Evolutionary conservation across 2,113 vertebrate genomes (phyloP).

Genomic region (Melanocharis versteri): DNA sequence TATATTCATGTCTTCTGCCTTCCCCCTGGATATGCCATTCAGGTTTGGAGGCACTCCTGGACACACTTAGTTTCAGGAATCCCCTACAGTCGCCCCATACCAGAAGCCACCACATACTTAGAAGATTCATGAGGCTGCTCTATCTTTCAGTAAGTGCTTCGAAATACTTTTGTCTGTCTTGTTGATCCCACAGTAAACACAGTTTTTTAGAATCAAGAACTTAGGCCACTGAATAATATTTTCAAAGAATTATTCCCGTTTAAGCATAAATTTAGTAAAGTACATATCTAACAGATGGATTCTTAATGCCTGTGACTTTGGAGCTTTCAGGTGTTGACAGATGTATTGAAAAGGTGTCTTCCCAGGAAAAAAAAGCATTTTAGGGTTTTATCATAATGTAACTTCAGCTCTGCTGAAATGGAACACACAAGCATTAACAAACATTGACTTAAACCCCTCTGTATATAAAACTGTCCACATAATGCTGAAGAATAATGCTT

Average conservation of each 20-base stretch:
- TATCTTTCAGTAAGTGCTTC: background rate
- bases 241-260: background rate
- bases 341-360: background rate
- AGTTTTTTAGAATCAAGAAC: background rate
- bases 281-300: background rate
- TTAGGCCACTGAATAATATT: background rate
- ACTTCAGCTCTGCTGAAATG: background rate
- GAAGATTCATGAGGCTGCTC: background rate
- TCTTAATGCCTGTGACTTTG: background rate
- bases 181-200: background rate
- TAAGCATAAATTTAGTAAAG: background rate
- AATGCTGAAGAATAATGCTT: background rate
- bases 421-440: background rate
- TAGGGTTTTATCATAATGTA: background rate
- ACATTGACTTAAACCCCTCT: background rate
- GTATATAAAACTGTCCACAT: background rate
- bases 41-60: background rate
- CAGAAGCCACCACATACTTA: background rate
- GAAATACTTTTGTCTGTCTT: background rate
- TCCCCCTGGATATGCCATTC: background rate
- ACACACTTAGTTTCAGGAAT: background rate
- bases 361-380: background rate
- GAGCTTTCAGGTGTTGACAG: background rate
- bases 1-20: background rate
- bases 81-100: background rate